Percentiles rank a stretch among this genome's conserved stretches.
Conservation (phyloP, 2,797 vertebrate species). For the Phaenicophaeus curvirostris region DNA sequence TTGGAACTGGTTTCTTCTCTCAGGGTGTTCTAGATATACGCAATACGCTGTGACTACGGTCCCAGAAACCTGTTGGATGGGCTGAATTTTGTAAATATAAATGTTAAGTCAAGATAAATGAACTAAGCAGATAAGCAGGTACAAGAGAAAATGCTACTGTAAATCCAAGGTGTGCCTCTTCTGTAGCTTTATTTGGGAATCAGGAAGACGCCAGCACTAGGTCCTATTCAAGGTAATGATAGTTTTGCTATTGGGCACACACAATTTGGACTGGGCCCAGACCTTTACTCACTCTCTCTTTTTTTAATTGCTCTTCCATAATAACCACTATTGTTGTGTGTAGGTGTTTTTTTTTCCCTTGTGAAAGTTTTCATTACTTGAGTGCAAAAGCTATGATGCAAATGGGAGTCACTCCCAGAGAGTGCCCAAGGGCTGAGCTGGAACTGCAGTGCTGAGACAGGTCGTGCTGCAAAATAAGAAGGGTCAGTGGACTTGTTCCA, state of each 20-base stretch:
- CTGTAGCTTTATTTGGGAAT: not conserved
- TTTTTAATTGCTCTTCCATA: constrained; percentile 15
- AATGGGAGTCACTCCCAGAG: constrained; percentile 32
- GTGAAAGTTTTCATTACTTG: constrained; percentile 9
- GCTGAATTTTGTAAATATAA: constrained; percentile 24
- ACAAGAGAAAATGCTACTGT: not conserved
- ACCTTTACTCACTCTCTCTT: not conserved
- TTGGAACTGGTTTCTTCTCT: not conserved
- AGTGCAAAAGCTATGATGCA: constrained; percentile 31
- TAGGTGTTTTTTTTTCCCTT: not conserved
- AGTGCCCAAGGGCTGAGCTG: constrained; percentile 21
- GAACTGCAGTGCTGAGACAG: not conserved
- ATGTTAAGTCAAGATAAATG: constrained; percentile 22
- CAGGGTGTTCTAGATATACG: not conserved
- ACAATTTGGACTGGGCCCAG: not conserved
- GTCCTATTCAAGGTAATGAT: not conserved
- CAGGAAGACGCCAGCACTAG: not conserved
- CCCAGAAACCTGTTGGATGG: constrained; percentile 43
- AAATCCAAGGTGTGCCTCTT: not conserved
- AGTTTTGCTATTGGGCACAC: not conserved
- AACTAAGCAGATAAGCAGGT: constrained; percentile 22
- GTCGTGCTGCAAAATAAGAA: not conserved
- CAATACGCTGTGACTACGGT: not conserved
- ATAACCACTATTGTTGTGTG: constrained; percentile 15
- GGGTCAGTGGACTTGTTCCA: not conserved